Evolutionary conservation across 2,797 vertebrate species (phyloP), one percentile per base, ranked within the genome.

Genomic region (Rhinella marina): DNA sequence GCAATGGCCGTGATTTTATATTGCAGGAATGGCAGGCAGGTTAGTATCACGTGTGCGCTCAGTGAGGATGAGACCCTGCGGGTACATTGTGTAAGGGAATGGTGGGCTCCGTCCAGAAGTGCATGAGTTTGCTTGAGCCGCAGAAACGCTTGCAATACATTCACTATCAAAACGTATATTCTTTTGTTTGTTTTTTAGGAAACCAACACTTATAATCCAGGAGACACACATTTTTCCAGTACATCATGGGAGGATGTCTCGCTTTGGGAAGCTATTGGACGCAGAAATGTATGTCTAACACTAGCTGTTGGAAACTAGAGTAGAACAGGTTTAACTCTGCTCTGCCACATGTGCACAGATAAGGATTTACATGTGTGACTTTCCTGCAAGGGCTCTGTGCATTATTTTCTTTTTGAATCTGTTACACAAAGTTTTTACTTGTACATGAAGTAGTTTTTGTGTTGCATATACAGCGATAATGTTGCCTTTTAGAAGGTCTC

Each of bases 211-310:
- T 93, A 95, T 86, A 97, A 97, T 87, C 90, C 95, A 1, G 96
- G 96, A 92, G 97, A 97, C 17, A 96, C 94, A 64, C 93, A 94
- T 88, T 97, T 98, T 88, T 92, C 88, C 91, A 97, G 96, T 90
- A 99, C 98, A 6, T 95, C 96, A n/a, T 99, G 98, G 98, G 87
- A 92, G 70, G 97, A 99, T 95, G 92, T 99, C 89, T 96, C 96
- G 78, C 95, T 96, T 80, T 97, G 97, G 94, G 95, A 96, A 66
- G 94, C 94, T 93, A 93, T 91, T 87, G 92, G 92, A 92, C 95
- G 92, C 92, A 97, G 93, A 92, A 94, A 92, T 94, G 95, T 96
- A 95, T 56, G 95, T 94, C 61, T 86, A 27, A 83, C 41, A 19
- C 61, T 89, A 87, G 88, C 79, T 68, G 82, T 62, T 87, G 85